Base-by-base conservation (phyloP, 2,113 vertebrate species). In the Bagarius yarrelli region DNA sequence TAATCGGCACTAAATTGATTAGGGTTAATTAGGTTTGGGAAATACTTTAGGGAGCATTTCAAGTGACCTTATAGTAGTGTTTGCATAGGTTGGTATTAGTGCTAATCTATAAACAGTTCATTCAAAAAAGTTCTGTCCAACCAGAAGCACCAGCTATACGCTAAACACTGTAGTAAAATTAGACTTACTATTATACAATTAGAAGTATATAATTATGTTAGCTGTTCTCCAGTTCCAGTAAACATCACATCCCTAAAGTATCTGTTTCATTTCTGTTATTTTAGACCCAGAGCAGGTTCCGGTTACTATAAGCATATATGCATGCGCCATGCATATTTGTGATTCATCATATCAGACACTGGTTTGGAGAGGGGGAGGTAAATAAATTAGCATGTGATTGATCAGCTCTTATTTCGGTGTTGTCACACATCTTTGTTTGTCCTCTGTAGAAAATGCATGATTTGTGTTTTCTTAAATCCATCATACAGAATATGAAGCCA, bases 401-500 rank as follows among this genome's bases (percentile, higher is more conserved):
- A 93, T 93, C 86, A 88, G 87, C 87, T 90, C 90, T 90, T 91
- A 89, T 90, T 90, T 88, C 85, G 86, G 90, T 89, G 88, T 80
- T 87, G 87, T 90, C 87, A 89, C 88, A 88, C 88, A 88, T 80
- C 73, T 90, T 86, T 83, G 82, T 87, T 85, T 80, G 66, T 81
- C 85, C 86, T 81, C 85, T 85, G 76, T 83, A 82, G 86, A 93
- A 91, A 92, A 94, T 88, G 55, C 87, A 92, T 91, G 86, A 87
- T 89, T 88, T 90, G 81, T 86, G 88, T 89, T 86, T 87, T 86
- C 85, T 77, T 87, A 86, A 91, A 93, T 94, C 90, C 88, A 91
- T 92, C 90, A 93, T 76, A 72, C 87, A 86, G 82, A 90, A 90
- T 90, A 89, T 87, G 90, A 91, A 93, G 90, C 93, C 91, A 88